A percentile compares a stretch with the other conserved stretches of the same genome.
phyloP scores from a whole-genome alignment of 2,888 invertebrate species.

The Gryllus longicercus region DNA sequence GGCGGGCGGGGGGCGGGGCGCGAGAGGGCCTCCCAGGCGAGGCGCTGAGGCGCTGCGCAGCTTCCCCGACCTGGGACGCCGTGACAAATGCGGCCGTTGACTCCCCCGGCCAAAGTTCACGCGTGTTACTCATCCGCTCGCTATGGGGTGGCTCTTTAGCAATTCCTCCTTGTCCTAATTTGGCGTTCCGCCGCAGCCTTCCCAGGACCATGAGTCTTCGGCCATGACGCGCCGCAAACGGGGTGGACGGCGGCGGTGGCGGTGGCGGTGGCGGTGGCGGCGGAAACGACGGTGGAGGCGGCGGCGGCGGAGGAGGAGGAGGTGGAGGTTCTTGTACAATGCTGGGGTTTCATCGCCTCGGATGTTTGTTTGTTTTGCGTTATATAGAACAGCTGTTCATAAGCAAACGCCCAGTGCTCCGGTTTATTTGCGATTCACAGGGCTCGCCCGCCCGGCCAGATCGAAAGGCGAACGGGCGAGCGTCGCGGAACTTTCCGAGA shows the following conservation, averaged over 20 bases:
- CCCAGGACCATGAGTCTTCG: background rate
- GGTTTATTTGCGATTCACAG: background rate
- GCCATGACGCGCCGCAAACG: too few species aligned
- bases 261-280: too few species aligned
- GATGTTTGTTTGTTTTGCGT: background rate
- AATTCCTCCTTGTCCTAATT: conserved; percentile 7
- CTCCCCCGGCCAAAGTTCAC: conserved; percentile 5
- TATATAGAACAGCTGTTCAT: too few species aligned
- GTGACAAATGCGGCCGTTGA: conserved; percentile 9
- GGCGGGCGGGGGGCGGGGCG: too few species aligned
- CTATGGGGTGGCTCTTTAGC: conserved; percentile 17
- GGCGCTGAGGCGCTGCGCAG: too few species aligned
- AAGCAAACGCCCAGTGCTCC: too few species aligned
- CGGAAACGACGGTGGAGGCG: too few species aligned
- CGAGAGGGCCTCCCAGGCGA: background rate
- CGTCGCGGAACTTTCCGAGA: too few species aligned
- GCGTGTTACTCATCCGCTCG: background rate
- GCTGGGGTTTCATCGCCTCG: conserved; percentile 7
- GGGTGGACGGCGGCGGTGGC: too few species aligned
- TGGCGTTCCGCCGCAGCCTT: background rate
- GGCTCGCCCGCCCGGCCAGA: background rate
- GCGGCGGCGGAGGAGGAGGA: too few species aligned
- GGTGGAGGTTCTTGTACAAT: background rate
- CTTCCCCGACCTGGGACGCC: background rate
- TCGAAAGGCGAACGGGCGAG: too few species aligned